phyloP scores from a whole-genome alignment of 2,113 vertebrate genomes.

The cattle (Bos taurus) region ARS-UCD2.0 NC_037329.1:80182001-80182500 shows the following conservation, averaged over 20 bases:
- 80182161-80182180: background rate
- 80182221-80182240: background rate
- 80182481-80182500: background rate
- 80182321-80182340: background rate
- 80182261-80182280: background rate
- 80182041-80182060: background rate
- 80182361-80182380: background rate
- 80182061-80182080: background rate
- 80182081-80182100: constrained; percentile 1
- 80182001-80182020: constrained; percentile 8
- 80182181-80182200: background rate
- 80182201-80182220: background rate
- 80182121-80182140: background rate
- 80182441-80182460: background rate
- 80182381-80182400: background rate
- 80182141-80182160: background rate
- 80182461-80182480: background rate
- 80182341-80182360: background rate
- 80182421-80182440: background rate
- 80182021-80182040: background rate
- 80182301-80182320: background rate
- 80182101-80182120: background rate
- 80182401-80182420: background rate
- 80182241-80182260: background rate
- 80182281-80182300: background rate